Evolutionary conservation across 92 coral and sea anemone species (phyloP).

Genomic region (Parazoanthus atlanticus): DNA sequence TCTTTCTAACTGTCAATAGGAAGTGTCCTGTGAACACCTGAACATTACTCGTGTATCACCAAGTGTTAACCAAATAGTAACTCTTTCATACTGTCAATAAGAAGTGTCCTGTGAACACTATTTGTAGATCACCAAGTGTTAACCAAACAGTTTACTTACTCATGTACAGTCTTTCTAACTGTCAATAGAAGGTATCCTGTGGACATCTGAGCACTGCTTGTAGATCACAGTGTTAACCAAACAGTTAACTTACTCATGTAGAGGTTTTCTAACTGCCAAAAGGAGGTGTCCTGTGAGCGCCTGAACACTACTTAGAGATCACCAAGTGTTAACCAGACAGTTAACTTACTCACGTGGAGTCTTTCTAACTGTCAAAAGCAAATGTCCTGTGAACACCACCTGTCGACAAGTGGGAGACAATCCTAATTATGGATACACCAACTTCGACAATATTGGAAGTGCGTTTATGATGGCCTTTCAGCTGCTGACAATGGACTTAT

Average conservation of each 20-base stretch:
- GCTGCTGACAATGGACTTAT: constrained; percentile 49
- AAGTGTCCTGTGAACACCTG: constrained; percentile 33
- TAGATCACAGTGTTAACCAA: no score
- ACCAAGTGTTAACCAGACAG: no score
- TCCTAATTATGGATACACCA: constrained; percentile 56
- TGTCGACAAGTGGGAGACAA: constrained; percentile 52
- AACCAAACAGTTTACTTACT: no score
- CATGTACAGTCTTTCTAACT: no score
- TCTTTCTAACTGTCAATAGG: background rate
- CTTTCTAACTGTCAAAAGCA: background rate
- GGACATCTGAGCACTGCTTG: no score
- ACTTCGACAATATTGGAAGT: constrained; percentile 43
- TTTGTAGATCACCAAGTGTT: no score
- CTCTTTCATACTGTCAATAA: background rate
- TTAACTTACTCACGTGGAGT: background rate
- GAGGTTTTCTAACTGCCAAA: background rate
- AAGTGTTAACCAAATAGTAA: constrained; percentile 3
- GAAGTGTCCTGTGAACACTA: no score
- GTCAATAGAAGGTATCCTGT: no score
- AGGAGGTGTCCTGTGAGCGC: constrained; percentile 38
- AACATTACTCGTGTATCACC: constrained; percentile 24
- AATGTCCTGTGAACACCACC: constrained; percentile 45
- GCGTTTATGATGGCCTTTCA: constrained; percentile 46
- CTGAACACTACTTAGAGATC: no score
- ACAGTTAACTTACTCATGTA: no score